Evolutionary conservation across 2,888 invertebrate genomes (phyloP).

Genomic region (Cancer borealis): DNA sequence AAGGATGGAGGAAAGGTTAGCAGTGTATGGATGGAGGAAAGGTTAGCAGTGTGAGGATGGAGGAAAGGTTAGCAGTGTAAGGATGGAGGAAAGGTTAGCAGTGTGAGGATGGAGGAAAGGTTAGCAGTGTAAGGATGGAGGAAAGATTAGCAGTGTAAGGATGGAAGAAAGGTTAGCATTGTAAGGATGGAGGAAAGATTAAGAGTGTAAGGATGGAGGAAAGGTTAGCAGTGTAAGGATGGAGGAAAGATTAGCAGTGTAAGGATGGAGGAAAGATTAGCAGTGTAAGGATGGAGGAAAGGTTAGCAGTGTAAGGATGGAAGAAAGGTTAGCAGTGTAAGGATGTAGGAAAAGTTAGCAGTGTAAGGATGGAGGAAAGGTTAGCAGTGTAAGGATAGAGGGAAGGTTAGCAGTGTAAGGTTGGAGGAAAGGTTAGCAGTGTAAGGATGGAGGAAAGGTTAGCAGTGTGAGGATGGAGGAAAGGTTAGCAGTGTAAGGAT

Average conservation of each 20-base stretch:
- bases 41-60: neutral
- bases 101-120: no score
- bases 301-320: no score
- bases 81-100: slow-evolving; percentile 3
- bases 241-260: neutral
- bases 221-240: neutral
- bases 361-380: no score
- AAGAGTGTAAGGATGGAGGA: no score
- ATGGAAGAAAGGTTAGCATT: neutral
- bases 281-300: neutral
- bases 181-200: neutral
- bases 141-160: neutral
- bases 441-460: no score
- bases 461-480: neutral
- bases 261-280: neutral
- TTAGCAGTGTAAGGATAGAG: neutral
- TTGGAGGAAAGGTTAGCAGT: neutral
- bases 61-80: neutral
- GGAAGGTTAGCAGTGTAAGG: neutral
- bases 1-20: no score
- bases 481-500: neutral
- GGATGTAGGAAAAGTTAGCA: no score
- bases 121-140: neutral
- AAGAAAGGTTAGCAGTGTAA: neutral
- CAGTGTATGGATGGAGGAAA: neutral